Evolutionary conservation across 2,797 vertebrate species (phyloP).

Genomic region (Hirundo rustica): DNA sequence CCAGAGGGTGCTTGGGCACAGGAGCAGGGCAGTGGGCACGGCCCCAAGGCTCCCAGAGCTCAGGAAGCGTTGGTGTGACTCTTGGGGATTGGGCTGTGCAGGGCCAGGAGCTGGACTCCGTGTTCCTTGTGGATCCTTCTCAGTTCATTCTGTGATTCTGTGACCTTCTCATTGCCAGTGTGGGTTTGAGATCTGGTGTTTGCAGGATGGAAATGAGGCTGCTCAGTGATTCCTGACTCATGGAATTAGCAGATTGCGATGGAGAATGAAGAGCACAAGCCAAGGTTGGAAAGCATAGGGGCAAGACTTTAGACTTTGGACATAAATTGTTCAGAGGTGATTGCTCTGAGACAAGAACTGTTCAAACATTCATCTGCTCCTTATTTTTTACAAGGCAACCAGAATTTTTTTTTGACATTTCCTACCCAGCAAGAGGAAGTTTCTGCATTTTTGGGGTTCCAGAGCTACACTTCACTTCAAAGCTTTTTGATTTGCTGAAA

Average conservation of each 20-base stretch:
- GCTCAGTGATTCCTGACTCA: background rate
- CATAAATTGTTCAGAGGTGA: background rate
- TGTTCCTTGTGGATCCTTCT: background rate
- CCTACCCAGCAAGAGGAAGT: background rate
- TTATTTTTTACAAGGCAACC: background rate
- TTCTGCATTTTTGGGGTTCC: background rate
- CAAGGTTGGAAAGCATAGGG: background rate
- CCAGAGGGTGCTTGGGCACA: background rate
- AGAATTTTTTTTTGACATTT: background rate
- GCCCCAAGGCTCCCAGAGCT: background rate
- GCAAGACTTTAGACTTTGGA: background rate
- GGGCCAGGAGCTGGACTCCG: accelerated
- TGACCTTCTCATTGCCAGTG: background rate
- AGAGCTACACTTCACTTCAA: background rate
- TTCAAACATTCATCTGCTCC: background rate
- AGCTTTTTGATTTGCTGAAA: constrained; percentile 14
- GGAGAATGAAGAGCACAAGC: background rate
- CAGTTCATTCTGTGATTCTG: background rate
- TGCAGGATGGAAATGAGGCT: background rate
- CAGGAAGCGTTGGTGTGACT: background rate
- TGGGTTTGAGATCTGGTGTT: background rate
- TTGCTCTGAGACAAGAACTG: background rate
- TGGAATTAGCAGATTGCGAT: background rate
- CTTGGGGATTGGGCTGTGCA: background rate
- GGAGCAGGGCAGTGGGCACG: background rate